Evolutionary conservation across 35 echinoderm and acorn worm species (phyloP), one percentile per base, ranked within the genome.

Genomic region (Strongylocentrotus purpuratus): DNA sequence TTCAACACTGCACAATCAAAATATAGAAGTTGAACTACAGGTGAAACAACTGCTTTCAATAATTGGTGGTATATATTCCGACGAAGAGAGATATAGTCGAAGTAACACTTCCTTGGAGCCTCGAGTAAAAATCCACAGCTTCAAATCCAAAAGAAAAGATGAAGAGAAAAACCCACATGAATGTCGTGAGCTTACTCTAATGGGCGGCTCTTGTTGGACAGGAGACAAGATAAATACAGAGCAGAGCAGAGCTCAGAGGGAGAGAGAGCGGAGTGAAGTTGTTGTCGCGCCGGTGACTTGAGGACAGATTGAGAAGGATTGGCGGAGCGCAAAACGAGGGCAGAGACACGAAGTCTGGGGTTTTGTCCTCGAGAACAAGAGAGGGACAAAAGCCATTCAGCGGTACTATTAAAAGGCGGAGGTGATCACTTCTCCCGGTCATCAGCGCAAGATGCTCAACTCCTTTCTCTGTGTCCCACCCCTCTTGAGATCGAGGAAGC

Each of bases 251-350:
- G n/a, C n/a, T n/a, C n/a, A n/a, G n/a, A n/a, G n/a, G n/a, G n/a
- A 0, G 28, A 86, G 45, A 89, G 32, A 89, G 87, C 32, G 33
- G 18, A 58, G 91, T 46, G 91, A 20, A 46, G 91, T 50, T 47
- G 45, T 93, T 93, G 91, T 93, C 91, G 46, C 48, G 91, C 31
- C 48, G 91, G 45, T 93, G 46, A 93, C 91, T 93, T 93, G 48
- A 93, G 91, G 91, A 93, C 91, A 93, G 91, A 93, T 58, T 58
- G 91, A 93, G 91, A 46, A 89, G 48, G 91, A 58, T 93, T 93
- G 91, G 35, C 33, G 46, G 91, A 32, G 46, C 91, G 31, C 91
- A 18, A 12, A 20, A 46, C 46, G 91, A 93, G 91, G 65, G 91
- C 48, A 93, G 91, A 93, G 91, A 93, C 91, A 93, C 11, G 31